Conservation (phyloP, 2,797 vertebrate species). For the Zalophus californianus region DNA sequence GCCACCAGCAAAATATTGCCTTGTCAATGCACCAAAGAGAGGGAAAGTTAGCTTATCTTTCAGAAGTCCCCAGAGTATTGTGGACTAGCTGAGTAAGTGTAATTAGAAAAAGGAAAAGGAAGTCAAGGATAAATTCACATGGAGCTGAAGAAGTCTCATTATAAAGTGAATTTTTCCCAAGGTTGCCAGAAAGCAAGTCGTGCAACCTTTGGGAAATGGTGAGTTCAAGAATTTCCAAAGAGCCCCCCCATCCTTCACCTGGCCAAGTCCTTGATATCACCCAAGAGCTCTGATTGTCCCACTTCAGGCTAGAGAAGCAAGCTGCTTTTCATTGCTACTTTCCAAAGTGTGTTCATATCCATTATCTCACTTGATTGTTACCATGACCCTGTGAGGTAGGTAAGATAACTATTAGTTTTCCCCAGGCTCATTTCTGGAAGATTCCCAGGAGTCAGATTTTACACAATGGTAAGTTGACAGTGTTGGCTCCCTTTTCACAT, state of each 20-base stretch:
- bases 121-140: conserved; percentile 60
- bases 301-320: background rate
- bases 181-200: conserved; percentile 63
- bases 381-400: conserved; percentile 64
- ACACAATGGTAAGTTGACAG: conserved; percentile 58
- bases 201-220: conserved; percentile 38
- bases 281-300: background rate
- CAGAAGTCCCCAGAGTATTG: conserved; percentile 36
- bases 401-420: conserved; percentile 61
- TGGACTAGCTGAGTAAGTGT: conserved; percentile 63
- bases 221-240: conserved; percentile 53
- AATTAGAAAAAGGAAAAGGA: conserved; percentile 68
- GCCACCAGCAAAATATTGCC: conserved; percentile 56
- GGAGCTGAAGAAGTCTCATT: conserved; percentile 18
- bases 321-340: conserved; percentile 56
- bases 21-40: conserved; percentile 41
- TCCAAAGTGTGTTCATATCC: conserved; percentile 36
- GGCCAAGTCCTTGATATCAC: background rate
- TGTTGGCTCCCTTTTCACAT: conserved; percentile 65
- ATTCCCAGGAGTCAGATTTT: conserved; percentile 63
- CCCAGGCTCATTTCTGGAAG: conserved; percentile 61
- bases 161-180: conserved; percentile 62
- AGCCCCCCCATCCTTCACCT: background rate
- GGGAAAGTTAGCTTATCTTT: conserved; percentile 67
- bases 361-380: conserved; percentile 61